Conservation (phyloP, 2,797 vertebrate species). For the Pagetopsis macropterus region DNA sequence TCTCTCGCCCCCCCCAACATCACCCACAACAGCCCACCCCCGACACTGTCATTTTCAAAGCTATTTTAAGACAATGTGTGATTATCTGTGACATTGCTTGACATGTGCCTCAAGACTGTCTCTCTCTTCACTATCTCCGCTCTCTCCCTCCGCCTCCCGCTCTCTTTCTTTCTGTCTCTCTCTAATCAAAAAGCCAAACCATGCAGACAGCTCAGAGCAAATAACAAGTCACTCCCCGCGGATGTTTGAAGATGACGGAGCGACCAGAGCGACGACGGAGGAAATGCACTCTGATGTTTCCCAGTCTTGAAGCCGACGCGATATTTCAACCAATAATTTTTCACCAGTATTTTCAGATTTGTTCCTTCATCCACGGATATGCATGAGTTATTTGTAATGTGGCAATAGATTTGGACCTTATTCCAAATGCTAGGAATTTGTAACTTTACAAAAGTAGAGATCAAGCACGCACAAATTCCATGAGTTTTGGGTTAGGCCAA, state of each 20-base stretch:
- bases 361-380: neutral
- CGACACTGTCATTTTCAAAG: constrained; percentile 77
- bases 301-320: constrained; percentile 50
- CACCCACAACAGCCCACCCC: constrained; percentile 40
- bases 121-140: constrained; percentile 62
- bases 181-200: constrained; percentile 81
- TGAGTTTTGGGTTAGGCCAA: neutral
- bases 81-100: constrained; percentile 84
- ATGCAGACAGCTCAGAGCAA: constrained; percentile 79
- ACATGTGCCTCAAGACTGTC: constrained; percentile 80
- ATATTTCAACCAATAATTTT: constrained; percentile 44
- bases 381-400: neutral
- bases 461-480: neutral
- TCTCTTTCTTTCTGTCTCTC: constrained; percentile 68
- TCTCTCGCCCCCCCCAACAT: constrained; percentile 54
- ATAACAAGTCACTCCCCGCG: constrained; percentile 79
- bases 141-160: constrained; percentile 51
- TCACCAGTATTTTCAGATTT: neutral
- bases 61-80: constrained; percentile 84
- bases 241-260: constrained; percentile 78
- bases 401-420: neutral
- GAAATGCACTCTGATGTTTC: constrained; percentile 67
- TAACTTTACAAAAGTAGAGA: neutral
- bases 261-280: constrained; percentile 52
- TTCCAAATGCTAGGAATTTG: neutral